Evolutionary conservation across 2,113 vertebrate species (phyloP).

Genomic region (Triplophysa rosa): DNA sequence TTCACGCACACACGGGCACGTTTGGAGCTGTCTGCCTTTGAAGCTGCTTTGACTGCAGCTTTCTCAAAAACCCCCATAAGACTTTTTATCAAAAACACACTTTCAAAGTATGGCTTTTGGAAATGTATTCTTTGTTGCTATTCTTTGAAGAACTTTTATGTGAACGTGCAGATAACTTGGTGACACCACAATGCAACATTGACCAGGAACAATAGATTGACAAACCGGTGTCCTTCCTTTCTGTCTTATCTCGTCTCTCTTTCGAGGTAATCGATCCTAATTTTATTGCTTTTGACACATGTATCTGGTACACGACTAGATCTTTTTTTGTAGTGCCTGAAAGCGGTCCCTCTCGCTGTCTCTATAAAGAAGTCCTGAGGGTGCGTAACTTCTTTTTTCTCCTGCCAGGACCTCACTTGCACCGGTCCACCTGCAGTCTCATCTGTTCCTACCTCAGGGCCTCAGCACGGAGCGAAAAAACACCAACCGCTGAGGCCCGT

Average conservation of each 20-base stretch:
- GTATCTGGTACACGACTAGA: slow-evolving; percentile 1
- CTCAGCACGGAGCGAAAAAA: slow-evolving; percentile 7
- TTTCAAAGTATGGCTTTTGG: neutral
- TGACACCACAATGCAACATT: neutral
- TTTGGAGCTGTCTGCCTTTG: neutral
- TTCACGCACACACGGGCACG: neutral
- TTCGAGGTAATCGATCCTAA: neutral
- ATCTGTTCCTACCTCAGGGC: slow-evolving; percentile 18
- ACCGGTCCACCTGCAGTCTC: slow-evolving; percentile 53
- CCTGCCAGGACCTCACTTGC: slow-evolving; percentile 54
- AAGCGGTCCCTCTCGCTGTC: slow-evolving; percentile 16
- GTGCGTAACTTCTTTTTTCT: slow-evolving; percentile 38
- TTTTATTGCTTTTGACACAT: neutral
- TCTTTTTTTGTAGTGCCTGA: neutral
- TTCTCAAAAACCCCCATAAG: neutral
- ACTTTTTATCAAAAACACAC: neutral
- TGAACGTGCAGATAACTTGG: no score
- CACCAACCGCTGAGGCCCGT: neutral
- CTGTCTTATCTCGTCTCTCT: neutral
- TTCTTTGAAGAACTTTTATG: no score
- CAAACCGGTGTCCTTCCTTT: neutral
- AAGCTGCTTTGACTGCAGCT: neutral
- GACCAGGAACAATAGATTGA: neutral
- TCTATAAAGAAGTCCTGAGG: slow-evolving; percentile 19
- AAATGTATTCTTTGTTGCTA: no score